Evolutionary conservation across 92 coral and sea anemone genomes (phyloP), one percentile per base, ranked within the genome.

Genomic region (Pocillopora meandrina): DNA sequence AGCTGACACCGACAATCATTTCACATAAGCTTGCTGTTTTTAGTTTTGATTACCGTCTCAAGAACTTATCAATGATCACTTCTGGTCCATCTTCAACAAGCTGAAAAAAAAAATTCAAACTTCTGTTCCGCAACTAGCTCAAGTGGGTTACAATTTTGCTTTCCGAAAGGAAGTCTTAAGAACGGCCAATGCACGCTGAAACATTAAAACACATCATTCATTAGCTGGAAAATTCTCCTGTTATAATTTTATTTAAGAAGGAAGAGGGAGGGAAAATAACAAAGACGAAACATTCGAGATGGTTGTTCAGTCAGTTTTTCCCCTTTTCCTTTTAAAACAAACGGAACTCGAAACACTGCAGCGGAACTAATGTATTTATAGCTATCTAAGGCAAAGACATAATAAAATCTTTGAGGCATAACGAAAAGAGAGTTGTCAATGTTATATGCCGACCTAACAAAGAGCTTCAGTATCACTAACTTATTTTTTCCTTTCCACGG

Each of bases 111-210:
- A 52, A 65, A 12, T 56, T 64, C 16, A 62, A 16, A 56, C 55
- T 49, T 26, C 34, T 56, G 58, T 57, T 80, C 55, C 75, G 49
- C 63, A 0, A 2, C 11, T 52, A 26, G 55, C 17, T 17, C 19
- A 56, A 65, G 21, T 65, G 33, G 67, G 21, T 52, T 33, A 20
- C 75, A 47, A 59, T 81, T 81, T 81, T 58, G 71, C 60, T 81
- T 81, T 81, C 85, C 69, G 42, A 71, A 59, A 59, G 77, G 85
- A 71, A 70, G 77, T 56, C 52, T 55, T 34, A 62, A 49, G 19
- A 15, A 21, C 31, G n/a, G 72, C 20, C 52, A 42, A 42, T 34
- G 74, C 35, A 23, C 62, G 56, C 64, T 57, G 56, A 70, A 2
- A 56, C 42, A 10, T 69, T 18, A 34, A 81, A 69, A 33, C 69